Conservation (phyloP, 2,797 vertebrate species). For the Gorsachius magnificus region DNA sequence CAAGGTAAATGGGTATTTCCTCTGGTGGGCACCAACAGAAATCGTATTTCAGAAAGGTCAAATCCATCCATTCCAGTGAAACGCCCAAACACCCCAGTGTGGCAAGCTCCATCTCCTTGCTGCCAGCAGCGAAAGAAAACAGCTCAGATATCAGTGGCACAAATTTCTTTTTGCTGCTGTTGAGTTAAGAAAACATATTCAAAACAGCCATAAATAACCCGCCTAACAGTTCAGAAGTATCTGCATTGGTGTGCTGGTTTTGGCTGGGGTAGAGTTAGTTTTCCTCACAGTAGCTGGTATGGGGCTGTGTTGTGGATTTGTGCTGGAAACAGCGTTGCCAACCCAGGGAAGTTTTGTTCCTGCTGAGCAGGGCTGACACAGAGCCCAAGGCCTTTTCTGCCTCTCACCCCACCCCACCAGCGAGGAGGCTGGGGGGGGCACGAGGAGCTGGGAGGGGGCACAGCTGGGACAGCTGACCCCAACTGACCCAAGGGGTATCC, state of each 20-base stretch:
- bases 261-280: too few species aligned
- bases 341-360: too few species aligned
- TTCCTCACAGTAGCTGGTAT: too few species aligned
- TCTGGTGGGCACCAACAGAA: neutral
- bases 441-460: too few species aligned
- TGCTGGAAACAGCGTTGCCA: too few species aligned
- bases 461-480: too few species aligned
- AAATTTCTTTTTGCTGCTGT: neutral
- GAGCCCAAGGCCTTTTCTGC: too few species aligned
- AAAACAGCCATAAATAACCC: conserved; percentile 1
- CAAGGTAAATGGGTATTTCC: neutral
- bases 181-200: neutral
- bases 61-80: neutral
- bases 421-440: too few species aligned
- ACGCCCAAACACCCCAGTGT: neutral
- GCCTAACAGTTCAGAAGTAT: neutral
- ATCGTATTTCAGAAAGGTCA: neutral
- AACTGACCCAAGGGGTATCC: too few species aligned
- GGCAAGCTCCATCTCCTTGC: neutral
- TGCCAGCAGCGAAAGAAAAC: neutral
- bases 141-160: neutral
- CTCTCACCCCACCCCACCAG: too few species aligned
- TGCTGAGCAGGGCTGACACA: too few species aligned
- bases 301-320: too few species aligned
- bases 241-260: neutral